These are phyloP conservation scores for Eilema caniola DNA, from an alignment of 2,888 invertebrate genomes.

Conservation along the genomic window DNA sequence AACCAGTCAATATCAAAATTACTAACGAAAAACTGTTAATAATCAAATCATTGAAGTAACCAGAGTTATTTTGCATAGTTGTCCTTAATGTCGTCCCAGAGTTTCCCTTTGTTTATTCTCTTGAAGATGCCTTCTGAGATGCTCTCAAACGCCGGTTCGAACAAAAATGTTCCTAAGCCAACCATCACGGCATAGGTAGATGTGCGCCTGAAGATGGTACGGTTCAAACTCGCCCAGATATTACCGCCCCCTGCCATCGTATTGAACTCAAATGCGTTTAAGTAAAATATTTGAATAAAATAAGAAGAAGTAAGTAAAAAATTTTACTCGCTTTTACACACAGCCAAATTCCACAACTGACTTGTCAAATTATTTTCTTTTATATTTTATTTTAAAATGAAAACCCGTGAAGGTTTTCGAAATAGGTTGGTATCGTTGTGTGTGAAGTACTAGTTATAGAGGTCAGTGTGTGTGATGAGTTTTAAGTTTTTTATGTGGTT, in stretches of 20 bases:
- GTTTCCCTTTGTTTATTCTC: conserved; percentile 19
- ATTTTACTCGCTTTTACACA: background rate
- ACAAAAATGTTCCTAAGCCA: conserved; percentile 16
- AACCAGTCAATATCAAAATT: background rate
- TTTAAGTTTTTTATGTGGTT: background rate
- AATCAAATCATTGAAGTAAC: background rate
- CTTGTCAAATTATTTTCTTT: background rate
- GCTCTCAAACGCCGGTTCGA: conserved; percentile 22
- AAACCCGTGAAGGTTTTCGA: background rate
- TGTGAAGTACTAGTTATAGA: too few relatives aligned
- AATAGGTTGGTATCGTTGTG: background rate
- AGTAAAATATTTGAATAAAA: too few relatives aligned
- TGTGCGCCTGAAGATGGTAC: conserved; percentile 17
- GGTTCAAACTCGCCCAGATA: conserved; percentile 17
- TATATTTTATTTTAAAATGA: background rate
- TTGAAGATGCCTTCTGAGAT: conserved; percentile 13
- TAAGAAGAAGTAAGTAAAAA: background rate
- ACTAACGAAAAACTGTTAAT: background rate
- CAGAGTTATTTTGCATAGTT: conserved; percentile 11
- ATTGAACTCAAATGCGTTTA: background rate
- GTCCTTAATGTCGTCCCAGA: conserved; percentile 32
- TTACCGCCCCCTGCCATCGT: background rate
- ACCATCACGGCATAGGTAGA: conserved; percentile 20
- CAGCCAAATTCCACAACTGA: background rate
- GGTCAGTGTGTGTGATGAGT: too few relatives aligned